Percentiles rank a stretch among this genome's conserved stretches.
These are phyloP conservation scores for Molossus molossus DNA, from an alignment of 2,797 vertebrate genomes.

Conservation along the genomic window DNA sequence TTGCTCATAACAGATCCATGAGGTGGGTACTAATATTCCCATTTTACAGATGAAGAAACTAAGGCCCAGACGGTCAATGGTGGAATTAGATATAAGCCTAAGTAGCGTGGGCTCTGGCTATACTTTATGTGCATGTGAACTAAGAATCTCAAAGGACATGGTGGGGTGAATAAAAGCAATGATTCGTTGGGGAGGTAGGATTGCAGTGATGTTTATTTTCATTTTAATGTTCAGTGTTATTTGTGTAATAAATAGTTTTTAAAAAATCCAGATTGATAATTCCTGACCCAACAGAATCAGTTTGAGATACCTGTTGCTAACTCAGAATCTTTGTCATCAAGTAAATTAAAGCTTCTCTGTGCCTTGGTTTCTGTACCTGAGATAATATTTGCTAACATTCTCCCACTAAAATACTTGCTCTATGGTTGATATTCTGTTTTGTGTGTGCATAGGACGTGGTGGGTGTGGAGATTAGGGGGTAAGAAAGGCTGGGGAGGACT, in stretches of 20 bases:
- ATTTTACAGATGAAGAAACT: not conserved
- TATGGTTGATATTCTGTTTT: slow-evolving; percentile 5
- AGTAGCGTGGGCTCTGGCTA: not conserved
- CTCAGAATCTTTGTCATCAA: not conserved
- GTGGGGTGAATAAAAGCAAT: not conserved
- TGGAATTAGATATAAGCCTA: not conserved
- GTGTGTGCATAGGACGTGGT: not conserved
- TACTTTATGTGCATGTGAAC: not conserved
- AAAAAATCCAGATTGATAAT: not conserved
- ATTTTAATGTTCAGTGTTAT: slow-evolving; percentile 22
- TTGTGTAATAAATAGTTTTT: not conserved
- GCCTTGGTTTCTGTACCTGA: slow-evolving; percentile 63
- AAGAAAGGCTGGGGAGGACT: not conserved
- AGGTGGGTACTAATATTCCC: not conserved
- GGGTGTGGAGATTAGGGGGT: not conserved
- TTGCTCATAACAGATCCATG: not conserved
- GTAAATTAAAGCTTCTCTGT: slow-evolving; percentile 44
- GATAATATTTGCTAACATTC: slow-evolving; percentile 44
- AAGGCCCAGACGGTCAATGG: not conserved
- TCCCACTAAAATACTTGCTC: slow-evolving; percentile 1
- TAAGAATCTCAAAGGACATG: not conserved
- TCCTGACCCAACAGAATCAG: not conserved
- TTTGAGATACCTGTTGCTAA: not conserved
- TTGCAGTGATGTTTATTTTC: not conserved
- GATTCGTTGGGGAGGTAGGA: not conserved